Conservation (phyloP, 2,888 invertebrate genomes). For the Urechis unicinctus region DNA sequence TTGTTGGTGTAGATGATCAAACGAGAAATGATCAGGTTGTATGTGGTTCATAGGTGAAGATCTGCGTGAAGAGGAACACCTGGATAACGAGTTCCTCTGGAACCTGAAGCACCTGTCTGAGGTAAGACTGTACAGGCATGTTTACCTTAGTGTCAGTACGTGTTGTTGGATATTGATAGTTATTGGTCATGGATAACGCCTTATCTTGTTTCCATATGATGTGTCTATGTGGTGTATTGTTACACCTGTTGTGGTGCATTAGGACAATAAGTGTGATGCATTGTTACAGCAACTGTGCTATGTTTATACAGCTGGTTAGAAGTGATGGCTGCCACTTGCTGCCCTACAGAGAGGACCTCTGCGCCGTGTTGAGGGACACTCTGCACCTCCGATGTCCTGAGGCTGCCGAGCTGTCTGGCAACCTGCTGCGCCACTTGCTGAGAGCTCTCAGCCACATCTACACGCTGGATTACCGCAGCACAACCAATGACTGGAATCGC, state of each 20-base stretch:
- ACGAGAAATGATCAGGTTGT: too few relatives aligned
- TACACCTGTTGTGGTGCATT: too few relatives aligned
- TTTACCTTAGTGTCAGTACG: too few relatives aligned
- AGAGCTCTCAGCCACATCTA: slow-evolving; percentile 59
- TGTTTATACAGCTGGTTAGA: slow-evolving; percentile 55
- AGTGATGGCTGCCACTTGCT: slow-evolving; percentile 63
- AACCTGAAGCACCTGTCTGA: slow-evolving; percentile 69
- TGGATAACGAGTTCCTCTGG: slow-evolving; percentile 73
- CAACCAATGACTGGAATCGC: slow-evolving; percentile 58
- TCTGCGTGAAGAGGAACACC: slow-evolving; percentile 65
- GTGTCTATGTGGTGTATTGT: too few relatives aligned
- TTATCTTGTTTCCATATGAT: too few relatives aligned
- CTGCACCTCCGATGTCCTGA: slow-evolving; percentile 65
- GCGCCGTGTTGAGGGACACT: slow-evolving; percentile 65
- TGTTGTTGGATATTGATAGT: too few relatives aligned
- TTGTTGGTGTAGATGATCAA: too few relatives aligned
- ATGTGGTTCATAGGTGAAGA: too few relatives aligned
- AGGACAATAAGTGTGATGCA: too few relatives aligned
- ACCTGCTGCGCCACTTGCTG: slow-evolving; percentile 59
- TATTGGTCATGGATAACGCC: too few relatives aligned
- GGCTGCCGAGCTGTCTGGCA: slow-evolving; percentile 61
- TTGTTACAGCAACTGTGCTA: too few relatives aligned
- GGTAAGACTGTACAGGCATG: too few relatives aligned
- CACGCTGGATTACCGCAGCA: slow-evolving; percentile 62
- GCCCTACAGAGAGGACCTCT: slow-evolving; percentile 62